Evolutionary conservation across 2,113 vertebrate genomes (phyloP).

Genomic region (Campylomormyrus tamandua): DNA sequence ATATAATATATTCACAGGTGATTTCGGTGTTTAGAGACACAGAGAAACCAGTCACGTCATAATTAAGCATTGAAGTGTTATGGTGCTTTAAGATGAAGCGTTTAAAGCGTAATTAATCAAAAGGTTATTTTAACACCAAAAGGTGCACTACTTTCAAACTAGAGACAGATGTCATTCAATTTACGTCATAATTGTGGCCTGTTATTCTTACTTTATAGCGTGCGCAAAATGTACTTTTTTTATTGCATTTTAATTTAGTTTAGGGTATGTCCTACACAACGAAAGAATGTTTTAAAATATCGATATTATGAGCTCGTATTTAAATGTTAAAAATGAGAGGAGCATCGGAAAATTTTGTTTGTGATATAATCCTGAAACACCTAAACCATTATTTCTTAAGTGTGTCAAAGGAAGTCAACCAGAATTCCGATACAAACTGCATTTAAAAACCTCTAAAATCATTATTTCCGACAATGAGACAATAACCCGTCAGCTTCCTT

Average conservation of each 20-base stretch:
- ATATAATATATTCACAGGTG: neutral
- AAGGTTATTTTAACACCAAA: neutral
- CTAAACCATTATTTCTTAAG: neutral
- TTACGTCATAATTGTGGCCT: neutral
- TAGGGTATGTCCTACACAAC: neutral
- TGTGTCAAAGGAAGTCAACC: neutral
- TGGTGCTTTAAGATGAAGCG: neutral
- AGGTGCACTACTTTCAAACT: neutral
- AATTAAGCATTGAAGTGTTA: neutral
- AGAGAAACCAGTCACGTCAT: neutral
- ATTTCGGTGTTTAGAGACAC: neutral
- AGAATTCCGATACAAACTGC: neutral
- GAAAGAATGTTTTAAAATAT: neutral
- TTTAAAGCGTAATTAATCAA: neutral
- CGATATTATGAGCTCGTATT: neutral
- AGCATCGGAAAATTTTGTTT: neutral
- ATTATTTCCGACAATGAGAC: neutral
- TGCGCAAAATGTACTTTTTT: neutral
- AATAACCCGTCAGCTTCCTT: neutral
- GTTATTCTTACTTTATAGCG: neutral
- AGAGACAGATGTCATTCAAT: neutral
- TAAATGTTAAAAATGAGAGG: neutral
- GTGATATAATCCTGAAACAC: neutral
- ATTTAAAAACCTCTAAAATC: neutral
- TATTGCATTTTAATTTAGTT: neutral